Evolutionary conservation across 1,140 invertebrate species (phyloP).

Genomic region (Magallana ariakensis): DNA sequence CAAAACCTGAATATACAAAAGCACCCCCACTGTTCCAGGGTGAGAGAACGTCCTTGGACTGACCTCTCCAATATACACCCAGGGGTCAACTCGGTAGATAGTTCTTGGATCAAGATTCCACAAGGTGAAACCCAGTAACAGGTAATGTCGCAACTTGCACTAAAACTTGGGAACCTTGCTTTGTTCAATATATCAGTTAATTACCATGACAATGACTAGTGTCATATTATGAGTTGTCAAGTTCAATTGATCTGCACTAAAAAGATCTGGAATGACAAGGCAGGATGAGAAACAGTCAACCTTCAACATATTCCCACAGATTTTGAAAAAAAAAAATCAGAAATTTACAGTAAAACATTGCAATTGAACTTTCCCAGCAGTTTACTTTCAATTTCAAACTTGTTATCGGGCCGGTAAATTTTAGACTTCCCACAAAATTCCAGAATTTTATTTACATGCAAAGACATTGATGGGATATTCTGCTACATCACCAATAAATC

Average conservation of each 20-base stretch:
- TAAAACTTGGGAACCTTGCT: not conserved
- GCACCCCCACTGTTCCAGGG: not conserved
- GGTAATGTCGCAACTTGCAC: not conserved
- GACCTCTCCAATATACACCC: not conserved
- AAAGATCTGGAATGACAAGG: not conserved
- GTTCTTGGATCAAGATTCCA: not conserved
- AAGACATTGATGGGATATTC: not conserved
- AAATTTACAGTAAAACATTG: not conserved
- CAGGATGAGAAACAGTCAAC: not conserved
- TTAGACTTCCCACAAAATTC: no score
- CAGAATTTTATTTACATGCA: not conserved
- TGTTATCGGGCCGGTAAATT: no score
- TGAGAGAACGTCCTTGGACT: not conserved
- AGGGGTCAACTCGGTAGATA: not conserved
- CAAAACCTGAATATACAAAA: not conserved
- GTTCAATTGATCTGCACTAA: not conserved
- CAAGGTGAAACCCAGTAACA: no score
- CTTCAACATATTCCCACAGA: not conserved
- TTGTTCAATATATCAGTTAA: not conserved
- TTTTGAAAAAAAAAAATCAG: not conserved
- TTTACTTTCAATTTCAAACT: not conserved
- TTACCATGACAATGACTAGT: not conserved
- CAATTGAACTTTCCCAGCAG: not conserved
- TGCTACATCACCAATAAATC: not conserved
- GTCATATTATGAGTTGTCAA: not conserved